Conservation (phyloP, 2,113 vertebrate species). For the Melanostigma gelatinosum region DNA sequence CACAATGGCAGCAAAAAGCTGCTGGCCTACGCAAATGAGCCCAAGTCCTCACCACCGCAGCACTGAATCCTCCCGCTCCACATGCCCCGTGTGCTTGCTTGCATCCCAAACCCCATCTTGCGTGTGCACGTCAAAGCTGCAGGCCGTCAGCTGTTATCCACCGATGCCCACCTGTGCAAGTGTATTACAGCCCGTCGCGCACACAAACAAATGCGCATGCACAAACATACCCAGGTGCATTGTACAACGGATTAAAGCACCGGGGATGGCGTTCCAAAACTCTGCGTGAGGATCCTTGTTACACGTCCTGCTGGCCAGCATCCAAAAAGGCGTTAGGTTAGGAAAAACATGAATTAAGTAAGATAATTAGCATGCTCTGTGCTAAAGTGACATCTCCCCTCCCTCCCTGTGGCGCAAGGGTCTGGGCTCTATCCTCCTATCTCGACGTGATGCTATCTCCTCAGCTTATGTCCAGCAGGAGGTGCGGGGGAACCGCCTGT, state of each 20-base stretch:
- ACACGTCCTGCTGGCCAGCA: conserved; percentile 54
- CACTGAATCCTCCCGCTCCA: conserved; percentile 8
- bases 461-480: conserved; percentile 68
- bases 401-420: conserved; percentile 57
- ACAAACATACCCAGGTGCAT: conserved; percentile 27
- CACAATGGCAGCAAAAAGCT: background rate
- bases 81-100: conserved; percentile 12
- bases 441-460: conserved; percentile 54
- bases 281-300: conserved; percentile 35
- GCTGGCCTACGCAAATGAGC: background rate
- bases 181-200: conserved; percentile 14
- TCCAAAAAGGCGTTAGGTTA: conserved; percentile 49
- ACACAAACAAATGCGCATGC: conserved; percentile 7
- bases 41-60: background rate
- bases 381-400: conserved; percentile 64
- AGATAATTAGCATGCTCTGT: conserved; percentile 60
- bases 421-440: conserved; percentile 60
- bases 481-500: conserved; percentile 55
- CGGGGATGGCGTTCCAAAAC: conserved; percentile 35
- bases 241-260: conserved; percentile 43
- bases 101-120: conserved; percentile 6
- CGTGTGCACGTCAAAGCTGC: background rate
- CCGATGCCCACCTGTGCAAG: conserved; percentile 30
- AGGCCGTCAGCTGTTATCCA: conserved; percentile 28
- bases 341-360: conserved; percentile 47